Base-by-base conservation (phyloP, 2,797 vertebrate genomes). In the Centroberyx gerrardi region DNA sequence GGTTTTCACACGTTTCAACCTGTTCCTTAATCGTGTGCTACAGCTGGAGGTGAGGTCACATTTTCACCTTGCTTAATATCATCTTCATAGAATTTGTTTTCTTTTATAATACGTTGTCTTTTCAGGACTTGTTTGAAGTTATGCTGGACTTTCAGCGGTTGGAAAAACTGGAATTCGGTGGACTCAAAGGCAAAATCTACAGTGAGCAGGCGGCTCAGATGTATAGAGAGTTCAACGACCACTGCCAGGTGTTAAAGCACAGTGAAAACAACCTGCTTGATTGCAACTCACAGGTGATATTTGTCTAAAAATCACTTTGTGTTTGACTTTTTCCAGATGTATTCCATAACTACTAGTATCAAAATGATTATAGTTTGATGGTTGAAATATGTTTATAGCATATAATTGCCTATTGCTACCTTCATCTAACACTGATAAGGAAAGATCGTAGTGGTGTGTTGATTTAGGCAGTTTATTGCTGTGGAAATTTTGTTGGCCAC, bases 161-260 rank as follows among this genome's bases (percentile, higher is more conserved):
- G 87, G 94, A 96, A 83, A 96, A 96, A 78, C 49, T 97, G 69
- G 85, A 94, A 74, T 95, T 97, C 92, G 92, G 93, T 38, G 96
- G 95, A 49, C 72, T 87, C 53, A 92, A 93, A 70, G 94, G 94
- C 54, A 90, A 92, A 60, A 55, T 91, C 70, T 94, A 96, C 82
- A 96, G 88, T 66, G 90, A 95, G 27, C 74, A 93, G 46, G 87
- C 95, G 56, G 87, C 53, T 22, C 72, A 90, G 74, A 91, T 95
- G 68, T 92, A 87, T 59, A 74, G 74, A 70, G 93, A 96, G 72
- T 96, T 97, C 81, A 75, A 66, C 8, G 82, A 94, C 27, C 90
- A 87, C 51, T 96, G 92, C 82, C 90, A 94, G 71, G 69, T 80
- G 31, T 90, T 97, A 54, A 93, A 70, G 65, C 93, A 92, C 60